Conservation (phyloP, 1,140 invertebrate species). For the Diploscapter pachys region DNA sequence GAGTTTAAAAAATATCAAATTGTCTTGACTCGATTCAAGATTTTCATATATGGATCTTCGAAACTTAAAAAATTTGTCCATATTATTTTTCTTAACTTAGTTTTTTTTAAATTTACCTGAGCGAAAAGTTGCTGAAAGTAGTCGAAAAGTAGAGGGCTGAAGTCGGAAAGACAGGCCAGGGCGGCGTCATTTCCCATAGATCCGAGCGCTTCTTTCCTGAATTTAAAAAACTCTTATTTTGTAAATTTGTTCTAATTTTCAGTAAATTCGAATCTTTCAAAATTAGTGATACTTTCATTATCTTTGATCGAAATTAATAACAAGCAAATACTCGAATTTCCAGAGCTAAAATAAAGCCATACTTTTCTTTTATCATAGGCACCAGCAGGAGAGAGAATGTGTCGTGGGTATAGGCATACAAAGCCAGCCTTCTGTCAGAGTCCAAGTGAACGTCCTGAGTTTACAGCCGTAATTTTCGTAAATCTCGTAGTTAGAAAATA, state of each 20-base stretch:
- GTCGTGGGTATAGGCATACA: constrained; percentile 92
- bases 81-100: constrained; percentile 5
- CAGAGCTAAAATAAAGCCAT: constrained; percentile 52
- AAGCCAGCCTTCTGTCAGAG: constrained; percentile 76
- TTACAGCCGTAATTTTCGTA: constrained; percentile 11
- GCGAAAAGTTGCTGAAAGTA: constrained; percentile 99
- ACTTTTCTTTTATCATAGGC: constrained; percentile 95
- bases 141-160: constrained; percentile 88
- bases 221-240: constrained; percentile 24
- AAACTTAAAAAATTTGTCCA: not conserved
- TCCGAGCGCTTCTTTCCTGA: constrained; percentile 91
- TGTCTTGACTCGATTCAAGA: no score
- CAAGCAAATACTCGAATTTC: not conserved
- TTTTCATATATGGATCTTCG: no score
- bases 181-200: constrained; percentile 99
- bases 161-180: constrained; percentile 87
- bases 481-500: no score
- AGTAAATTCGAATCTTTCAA: not conserved
- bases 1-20: not conserved
- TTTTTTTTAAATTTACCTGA: constrained; percentile 66
- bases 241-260: constrained; percentile 4
- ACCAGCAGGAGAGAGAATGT: constrained; percentile 86
- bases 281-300: not conserved
- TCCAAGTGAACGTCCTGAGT: constrained; percentile 64
- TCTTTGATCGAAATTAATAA: not conserved